Conservation (phyloP, 1,140 invertebrate species). For the Ceratina calcarata region DNA sequence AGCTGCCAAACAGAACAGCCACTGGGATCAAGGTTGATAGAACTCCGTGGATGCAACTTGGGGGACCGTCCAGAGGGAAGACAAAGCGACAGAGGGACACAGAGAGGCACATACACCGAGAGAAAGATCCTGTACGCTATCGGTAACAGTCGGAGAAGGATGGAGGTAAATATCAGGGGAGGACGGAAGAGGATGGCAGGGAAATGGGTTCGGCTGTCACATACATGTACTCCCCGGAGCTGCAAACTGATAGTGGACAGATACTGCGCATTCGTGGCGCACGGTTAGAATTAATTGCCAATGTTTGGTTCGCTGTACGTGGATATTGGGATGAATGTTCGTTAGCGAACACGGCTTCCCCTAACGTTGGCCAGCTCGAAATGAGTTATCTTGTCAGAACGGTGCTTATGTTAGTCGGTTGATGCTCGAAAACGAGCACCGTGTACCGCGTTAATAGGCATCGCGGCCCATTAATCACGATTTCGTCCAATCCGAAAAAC, state of each 20-base stretch:
- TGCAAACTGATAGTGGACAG: slow-evolving; percentile 71
- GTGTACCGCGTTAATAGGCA: slow-evolving; percentile 53
- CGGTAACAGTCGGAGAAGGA: background rate
- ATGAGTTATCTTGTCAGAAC: slow-evolving; percentile 61
- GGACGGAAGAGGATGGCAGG: slow-evolving; percentile 37
- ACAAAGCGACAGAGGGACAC: slow-evolving; percentile 13
- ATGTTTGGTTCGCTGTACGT: slow-evolving; percentile 66
- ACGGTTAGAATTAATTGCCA: slow-evolving; percentile 72
- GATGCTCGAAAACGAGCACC: slow-evolving; percentile 55
- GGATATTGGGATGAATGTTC: slow-evolving; percentile 71
- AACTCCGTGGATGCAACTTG: too few relatives aligned
- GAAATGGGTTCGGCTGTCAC: slow-evolving; percentile 69
- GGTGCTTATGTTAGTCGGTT: slow-evolving; percentile 57
- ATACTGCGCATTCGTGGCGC: slow-evolving; percentile 70
- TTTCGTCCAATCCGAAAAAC: slow-evolving; percentile 20
- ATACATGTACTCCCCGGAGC: slow-evolving; percentile 70
- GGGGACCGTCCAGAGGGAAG: background rate
- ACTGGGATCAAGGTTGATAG: slow-evolving; percentile 6
- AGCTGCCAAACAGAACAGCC: background rate
- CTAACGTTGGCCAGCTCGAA: slow-evolving; percentile 47
- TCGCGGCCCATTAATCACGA: slow-evolving; percentile 52
- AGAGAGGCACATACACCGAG: background rate
- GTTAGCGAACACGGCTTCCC: slow-evolving; percentile 59
- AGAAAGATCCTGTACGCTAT: background rate
- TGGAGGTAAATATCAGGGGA: slow-evolving; percentile 25